Evolutionary conservation across 2,888 invertebrate species (phyloP), one percentile per base, ranked within the genome.

Genomic region (Digitonthophagus gazella): DNA sequence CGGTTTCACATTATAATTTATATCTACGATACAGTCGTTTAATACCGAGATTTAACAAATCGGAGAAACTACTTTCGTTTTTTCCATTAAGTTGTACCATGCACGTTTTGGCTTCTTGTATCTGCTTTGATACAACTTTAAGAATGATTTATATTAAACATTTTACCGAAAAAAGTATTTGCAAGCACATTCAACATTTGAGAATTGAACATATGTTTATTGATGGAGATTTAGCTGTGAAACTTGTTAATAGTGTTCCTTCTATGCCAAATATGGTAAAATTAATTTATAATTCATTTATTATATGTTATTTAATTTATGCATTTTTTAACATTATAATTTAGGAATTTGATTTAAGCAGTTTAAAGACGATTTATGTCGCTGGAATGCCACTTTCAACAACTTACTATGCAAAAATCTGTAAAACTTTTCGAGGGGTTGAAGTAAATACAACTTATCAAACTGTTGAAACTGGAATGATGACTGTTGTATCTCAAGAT

Each of bases 131-230:
- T 58, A 67, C 70, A 1, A 71, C 72, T 1, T 66, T 76, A 0
- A 75, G 76, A 2, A 71, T 77, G 64, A 77, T 81, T 11, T 65
- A 78, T 19, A 74, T 78, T 0, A 75, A 73, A 0, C 65, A 69
- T 15, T 80, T 80, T 57, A 74, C 73, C 1, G 80, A 79, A 66
- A 72, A 79, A 58, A 70, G 67, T 14, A 77, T 78, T 11, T 80
- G 79, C 67, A 78, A 78, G 61, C 70, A 79, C 18, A 78, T 80
- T 3, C 79, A 80, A 22, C 80, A 81, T 71, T 75, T 80, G 66
- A 71, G 75, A 5, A 76, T 81, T 20, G 79, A 79, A 63, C 67
- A 72, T 22, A 76, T 76, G 3, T 72, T 80, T 44, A 69, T 80
- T 5, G 75, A 77, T 3, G 78, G 79, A 0, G 75, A 78, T 14